These are phyloP conservation scores for Pachycephala philippinensis DNA, from an alignment of 2,113 vertebrate species.

Conservation along the genomic window DNA sequence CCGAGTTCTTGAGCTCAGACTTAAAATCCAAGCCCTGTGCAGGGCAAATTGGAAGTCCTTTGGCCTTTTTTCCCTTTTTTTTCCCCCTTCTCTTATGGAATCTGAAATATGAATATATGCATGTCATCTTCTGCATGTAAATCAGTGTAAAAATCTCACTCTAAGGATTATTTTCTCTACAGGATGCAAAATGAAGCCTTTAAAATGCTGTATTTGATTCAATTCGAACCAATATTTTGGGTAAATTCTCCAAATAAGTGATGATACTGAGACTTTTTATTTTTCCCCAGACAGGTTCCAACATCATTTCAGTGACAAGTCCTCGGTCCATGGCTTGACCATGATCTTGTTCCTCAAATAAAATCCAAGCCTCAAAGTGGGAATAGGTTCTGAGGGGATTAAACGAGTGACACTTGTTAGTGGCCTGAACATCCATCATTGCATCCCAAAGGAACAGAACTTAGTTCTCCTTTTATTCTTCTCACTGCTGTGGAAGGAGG, in stretches of 20 bases:
- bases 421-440: not conserved
- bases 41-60: not conserved
- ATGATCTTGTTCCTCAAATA: not conserved
- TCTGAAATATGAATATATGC: not conserved
- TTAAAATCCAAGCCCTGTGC: not conserved
- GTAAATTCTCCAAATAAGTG: not conserved
- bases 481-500: not conserved
- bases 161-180: not conserved
- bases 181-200: not conserved
- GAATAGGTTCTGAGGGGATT: not conserved
- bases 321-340: not conserved
- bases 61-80: rapidly evolving
- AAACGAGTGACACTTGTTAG: not conserved
- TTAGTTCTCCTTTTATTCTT: not conserved
- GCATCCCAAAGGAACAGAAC: not conserved
- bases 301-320: not conserved
- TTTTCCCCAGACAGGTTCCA: not conserved
- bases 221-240: not conserved
- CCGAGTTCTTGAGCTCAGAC: not conserved
- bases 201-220: not conserved
- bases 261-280: not conserved
- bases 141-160: not conserved
- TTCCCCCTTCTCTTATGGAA: not conserved
- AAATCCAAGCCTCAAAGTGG: not conserved
- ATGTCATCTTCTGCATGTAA: not conserved